Conservation (phyloP, 2,113 vertebrate species). For the Cichladusa arquata region DNA sequence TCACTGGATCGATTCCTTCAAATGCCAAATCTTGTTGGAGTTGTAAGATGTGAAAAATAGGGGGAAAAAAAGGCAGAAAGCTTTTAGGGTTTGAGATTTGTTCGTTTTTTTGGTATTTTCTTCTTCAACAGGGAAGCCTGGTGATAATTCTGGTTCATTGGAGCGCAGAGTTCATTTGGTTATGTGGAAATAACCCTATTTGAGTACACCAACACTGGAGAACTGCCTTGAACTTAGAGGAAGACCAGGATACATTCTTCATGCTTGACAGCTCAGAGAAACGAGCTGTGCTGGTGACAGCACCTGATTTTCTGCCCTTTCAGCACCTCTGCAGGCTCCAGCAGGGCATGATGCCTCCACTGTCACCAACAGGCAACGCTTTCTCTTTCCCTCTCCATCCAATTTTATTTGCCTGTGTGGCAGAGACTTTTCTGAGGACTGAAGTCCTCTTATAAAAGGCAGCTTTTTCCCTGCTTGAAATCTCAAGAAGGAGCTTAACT, state of each 20-base stretch:
- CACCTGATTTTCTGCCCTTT: not conserved
- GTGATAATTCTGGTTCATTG: not conserved
- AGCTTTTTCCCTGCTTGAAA: not conserved
- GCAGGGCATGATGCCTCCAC: not conserved
- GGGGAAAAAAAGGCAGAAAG: not conserved
- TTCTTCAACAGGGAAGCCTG: not conserved
- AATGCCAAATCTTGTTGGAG: not conserved
- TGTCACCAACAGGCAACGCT: not conserved
- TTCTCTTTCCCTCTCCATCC: not conserved
- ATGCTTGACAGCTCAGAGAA: not conserved
- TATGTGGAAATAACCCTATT: not conserved
- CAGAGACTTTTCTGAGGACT: not conserved
- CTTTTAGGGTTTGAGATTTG: not conserved
- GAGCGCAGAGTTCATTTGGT: not conserved
- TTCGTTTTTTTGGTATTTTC: not conserved
- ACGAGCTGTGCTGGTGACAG: not conserved
- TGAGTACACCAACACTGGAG: not conserved
- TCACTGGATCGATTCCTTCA: not conserved
- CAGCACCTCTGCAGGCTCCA: not conserved
- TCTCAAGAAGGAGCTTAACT: not conserved
- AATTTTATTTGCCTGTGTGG: not conserved
- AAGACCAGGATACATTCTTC: not conserved
- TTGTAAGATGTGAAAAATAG: not conserved
- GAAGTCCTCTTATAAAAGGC: not conserved
- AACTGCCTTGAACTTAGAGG: not conserved